Evolutionary conservation across 2,113 vertebrate species (phyloP), one percentile per base, ranked within the genome.

Genomic region (Channa argus): DNA sequence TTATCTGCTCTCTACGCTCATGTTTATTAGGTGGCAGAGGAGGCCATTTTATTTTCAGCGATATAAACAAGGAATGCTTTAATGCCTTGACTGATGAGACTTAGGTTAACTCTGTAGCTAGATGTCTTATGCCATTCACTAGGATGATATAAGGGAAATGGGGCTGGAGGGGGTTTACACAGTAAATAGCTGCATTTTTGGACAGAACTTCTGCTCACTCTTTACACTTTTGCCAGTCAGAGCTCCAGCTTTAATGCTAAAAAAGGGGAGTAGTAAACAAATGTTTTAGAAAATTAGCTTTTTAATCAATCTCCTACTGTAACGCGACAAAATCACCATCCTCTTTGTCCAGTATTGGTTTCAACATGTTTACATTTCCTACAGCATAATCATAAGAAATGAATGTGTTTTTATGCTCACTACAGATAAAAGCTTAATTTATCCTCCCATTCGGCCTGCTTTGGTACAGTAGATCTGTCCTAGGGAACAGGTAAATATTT

Each of bases 51-150:
- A 61, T 58, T 86, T 78, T 86, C 69, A 80, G 74, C 76, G 50
- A 58, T 87, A 71, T 84, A 81, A 79, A 84, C 82, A 70, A 70
- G 76, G 83, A 85, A 90, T 83, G 85, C 82, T 92, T 78, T 85
- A 88, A 87, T 88, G 82, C 79, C 43, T 85, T 79, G 66, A 83
- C 53, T 39, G 63, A 76, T 12, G 78, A 83, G 82, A 84, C 68
- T 90, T 89, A 82, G 79, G 73, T 80, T 76, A 79, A 77, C 38
- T 74, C 88, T 50, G 87, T 88, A 89, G 86, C 80, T 84, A 67
- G 72, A 47, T 56, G 77, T 86, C 79, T 83, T 68, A 79, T 74
- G 14, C 63, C 74, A 49, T 37, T 89, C 74, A 82, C 74, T 13
- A n/a, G 66, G 79, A 75, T 34, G 78, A 70, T 67, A 46, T 56